A percentile compares a stretch with the other conserved stretches of the same genome.
These are phyloP conservation scores for Hydropotes inermis DNA, from an alignment of 2,113 vertebrate species.

Conservation along the genomic window DNA sequence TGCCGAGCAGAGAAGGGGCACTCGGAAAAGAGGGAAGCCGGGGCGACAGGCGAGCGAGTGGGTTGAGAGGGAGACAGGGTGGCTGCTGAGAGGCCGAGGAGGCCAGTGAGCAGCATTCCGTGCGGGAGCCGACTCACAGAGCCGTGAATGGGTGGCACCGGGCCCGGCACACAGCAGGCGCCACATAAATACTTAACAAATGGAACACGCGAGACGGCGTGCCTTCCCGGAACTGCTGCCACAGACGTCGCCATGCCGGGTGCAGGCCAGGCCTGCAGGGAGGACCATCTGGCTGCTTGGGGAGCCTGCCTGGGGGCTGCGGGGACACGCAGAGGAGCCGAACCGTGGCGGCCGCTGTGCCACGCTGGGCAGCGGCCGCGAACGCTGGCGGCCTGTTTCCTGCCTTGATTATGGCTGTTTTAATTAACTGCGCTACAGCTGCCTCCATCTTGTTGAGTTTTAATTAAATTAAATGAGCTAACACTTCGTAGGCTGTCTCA, in stretches of 20 bases:
- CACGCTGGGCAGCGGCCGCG: constrained; percentile 22
- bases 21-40: not conserved
- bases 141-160: not conserved
- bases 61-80: not conserved
- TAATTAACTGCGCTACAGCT: constrained; percentile 82
- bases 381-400: constrained; percentile 50
- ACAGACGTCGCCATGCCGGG: not conserved
- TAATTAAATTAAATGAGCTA: constrained; percentile 83
- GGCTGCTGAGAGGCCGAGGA: not conserved
- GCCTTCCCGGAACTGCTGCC: constrained; percentile 52
- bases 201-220: not conserved
- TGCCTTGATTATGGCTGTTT: constrained; percentile 74
- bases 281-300: constrained; percentile 1
- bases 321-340: not conserved
- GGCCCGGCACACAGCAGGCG: not conserved
- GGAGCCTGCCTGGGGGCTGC: constrained; percentile 1
- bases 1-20: not conserved
- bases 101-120: not conserved
- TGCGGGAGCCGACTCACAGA: not conserved
- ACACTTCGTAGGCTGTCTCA: constrained; percentile 71
- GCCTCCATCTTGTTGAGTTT: constrained; percentile 83
- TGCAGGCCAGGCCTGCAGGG: not conserved
- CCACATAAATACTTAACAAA: constrained; percentile 54
- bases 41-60: not conserved
- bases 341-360: not conserved